Conservation (phyloP, 2,888 invertebrate species). For the Tryphoninae sp. region DNA sequence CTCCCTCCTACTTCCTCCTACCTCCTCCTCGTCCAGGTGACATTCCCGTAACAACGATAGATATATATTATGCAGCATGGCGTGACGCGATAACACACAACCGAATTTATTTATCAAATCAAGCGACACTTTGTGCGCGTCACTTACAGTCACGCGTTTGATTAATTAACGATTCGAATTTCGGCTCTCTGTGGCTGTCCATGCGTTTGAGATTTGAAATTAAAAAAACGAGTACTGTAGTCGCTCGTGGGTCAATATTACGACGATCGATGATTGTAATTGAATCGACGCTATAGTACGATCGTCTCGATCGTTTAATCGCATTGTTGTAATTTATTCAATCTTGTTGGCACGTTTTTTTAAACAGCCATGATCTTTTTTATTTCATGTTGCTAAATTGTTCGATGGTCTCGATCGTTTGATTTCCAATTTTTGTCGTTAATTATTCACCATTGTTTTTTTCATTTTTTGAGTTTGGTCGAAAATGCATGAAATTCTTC, state of each 20-base stretch:
- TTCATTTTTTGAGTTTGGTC: no score
- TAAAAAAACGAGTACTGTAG: background rate
- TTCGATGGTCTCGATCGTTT: no score
- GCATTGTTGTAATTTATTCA: no score
- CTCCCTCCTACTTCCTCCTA: background rate
- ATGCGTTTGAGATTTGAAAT: background rate
- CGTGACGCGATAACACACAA: conserved; percentile 55
- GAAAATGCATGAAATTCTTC: no score
- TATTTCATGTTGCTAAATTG: no score
- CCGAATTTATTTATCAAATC: conserved; percentile 63
- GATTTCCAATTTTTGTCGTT: no score
- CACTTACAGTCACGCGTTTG: conserved; percentile 51
- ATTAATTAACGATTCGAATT: conserved; percentile 58
- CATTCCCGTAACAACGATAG: conserved; percentile 25
- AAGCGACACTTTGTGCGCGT: conserved; percentile 48
- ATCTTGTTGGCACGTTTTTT: no score
- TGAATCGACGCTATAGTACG: background rate
- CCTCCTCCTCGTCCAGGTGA: conserved; percentile 28
- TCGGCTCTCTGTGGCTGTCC: conserved; percentile 6
- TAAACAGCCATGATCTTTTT: no score
- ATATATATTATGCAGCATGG: conserved; percentile 23
- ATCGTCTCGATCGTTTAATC: no score
- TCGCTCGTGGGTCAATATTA: background rate
- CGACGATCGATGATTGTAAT: background rate
- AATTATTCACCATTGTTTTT: no score